These are phyloP conservation scores for Donacobius atricapilla DNA, from an alignment of 2,113 vertebrate species.

Conservation along the genomic window DNA sequence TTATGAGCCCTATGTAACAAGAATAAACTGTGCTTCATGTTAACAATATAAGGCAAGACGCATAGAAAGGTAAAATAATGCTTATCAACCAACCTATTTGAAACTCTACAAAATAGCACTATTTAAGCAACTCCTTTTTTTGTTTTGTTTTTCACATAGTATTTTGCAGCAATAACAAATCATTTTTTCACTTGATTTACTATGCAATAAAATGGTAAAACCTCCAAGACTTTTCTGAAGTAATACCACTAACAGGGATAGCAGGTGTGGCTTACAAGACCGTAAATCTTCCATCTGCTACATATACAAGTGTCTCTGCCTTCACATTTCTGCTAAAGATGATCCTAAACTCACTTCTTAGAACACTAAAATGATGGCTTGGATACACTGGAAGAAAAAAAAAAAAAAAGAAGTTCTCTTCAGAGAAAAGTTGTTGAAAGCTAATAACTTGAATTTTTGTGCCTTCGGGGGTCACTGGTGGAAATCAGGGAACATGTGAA, in stretches of 20 bases:
- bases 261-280: slow-evolving; percentile 9
- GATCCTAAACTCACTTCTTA: background rate
- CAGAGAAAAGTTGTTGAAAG: background rate
- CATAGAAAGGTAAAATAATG: background rate
- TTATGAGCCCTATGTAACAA: background rate
- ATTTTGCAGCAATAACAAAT: background rate
- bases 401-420: background rate
- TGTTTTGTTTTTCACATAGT: background rate
- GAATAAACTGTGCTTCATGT: background rate
- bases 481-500: background rate
- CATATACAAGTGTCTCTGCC: background rate
- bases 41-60: background rate
- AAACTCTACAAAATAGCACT: background rate
- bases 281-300: background rate
- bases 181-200: background rate
- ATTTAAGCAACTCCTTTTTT: background rate
- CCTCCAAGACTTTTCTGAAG: background rate
- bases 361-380: background rate
- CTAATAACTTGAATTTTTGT: background rate
- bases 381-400: background rate
- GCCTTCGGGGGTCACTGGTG: background rate
- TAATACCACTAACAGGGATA: background rate
- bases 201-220: background rate
- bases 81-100: background rate
- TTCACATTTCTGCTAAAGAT: background rate